Evolutionary conservation across 2,888 invertebrate species (phyloP), one percentile per base, ranked within the genome.

Genomic region (Oscheius sp.): DNA sequence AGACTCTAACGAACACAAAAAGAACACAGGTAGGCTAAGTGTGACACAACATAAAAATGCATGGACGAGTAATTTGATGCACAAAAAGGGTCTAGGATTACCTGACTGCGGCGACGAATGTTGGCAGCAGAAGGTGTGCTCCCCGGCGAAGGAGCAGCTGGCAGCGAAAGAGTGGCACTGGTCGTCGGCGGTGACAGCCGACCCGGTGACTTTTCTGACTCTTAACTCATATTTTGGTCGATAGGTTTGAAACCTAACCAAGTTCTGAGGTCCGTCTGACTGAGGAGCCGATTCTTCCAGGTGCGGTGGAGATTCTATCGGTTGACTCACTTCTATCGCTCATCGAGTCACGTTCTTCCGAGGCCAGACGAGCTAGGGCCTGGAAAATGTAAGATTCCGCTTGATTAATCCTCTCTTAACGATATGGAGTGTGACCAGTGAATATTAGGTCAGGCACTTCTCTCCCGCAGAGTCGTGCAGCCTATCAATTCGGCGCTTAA

Each of bases 101-200:
- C 85, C 79, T 83, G 83, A 74, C 84, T 80, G 77, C 81, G 82
- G 68, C 84, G 75, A 35, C 82, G 74, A 47, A 86, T 74, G 62
- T 79, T 82, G 5, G 83, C 73, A 5, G 84, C 81, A 21, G 82
- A 83, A 11, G 83, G 83, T 10, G 83, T 83, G 47, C 73, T 58
- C 72, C 68, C 33, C 68, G 78, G 73, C 42, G 79, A 70, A 58
- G 74, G 68, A 57, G 70, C 71, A 71, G 76, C 51, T 58, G 76
- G 29, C 4, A 81, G 72, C 4, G 79, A 77, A 37, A 83, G 66
- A 1, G 79, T 76, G 29, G 79, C 81, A 33, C 81, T 76, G 4
- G 79, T 76, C 33, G 70, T 73, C 21, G 65, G 58, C 33, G 73
- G 60, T 13, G 59, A 66, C 9, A n/a, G 33, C n/a, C 68, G 68